Base-by-base conservation (phyloP, 2,888 invertebrate genomes). In the Ctena decussata region DNA sequence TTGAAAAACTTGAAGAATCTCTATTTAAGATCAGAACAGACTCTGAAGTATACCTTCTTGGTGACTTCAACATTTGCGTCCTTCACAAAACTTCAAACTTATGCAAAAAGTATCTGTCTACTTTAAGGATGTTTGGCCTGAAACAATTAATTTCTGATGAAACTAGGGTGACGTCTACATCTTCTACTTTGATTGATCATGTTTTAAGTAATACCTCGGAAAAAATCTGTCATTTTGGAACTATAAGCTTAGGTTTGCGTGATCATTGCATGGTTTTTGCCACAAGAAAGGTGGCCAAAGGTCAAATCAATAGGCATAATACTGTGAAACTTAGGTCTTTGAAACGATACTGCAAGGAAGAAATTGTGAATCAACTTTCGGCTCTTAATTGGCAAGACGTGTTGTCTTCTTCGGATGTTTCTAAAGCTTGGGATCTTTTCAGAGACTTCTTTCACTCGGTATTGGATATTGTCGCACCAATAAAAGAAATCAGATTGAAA, bases 191-290 rank as follows among this genome's bases (percentile, higher is more conserved):
- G n/a, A 72, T 79, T 30, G 72, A 79, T 32, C 72, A 53, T 37
- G 57, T 79, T 41, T 39, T 72, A 27, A 32, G 32, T 27, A 60
- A 37, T 60, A 24, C n/a, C 49, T 21, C n/a, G 39, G 24, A 65
- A 65, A 35, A 76, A 60, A 76, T 76, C 27, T 65, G 57, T 30
- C 76, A 76, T 30, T 60, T 24, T 65, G 76, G 76, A 37, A 65
- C 65, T 11, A 35, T 65, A 18, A 65, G 65, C 65, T 35, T 65
- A 35, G 65, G 65, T 11, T 65, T 65, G 21, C 32, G 35, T 24
- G 65, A 65, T 35, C 65, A 65, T 35, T 65, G 32, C 12, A 35
- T 65, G 35, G 35, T 18, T 21, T 35, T 18, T 27, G 2, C 35
- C 35, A 65, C 65, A 35, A 32, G 65, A 35, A 65, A 65, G 35